Percentiles rank a stretch among this genome's conserved stretches.
Evolutionary conservation across 1,140 invertebrate genomes (phyloP).

Genomic region (Philopotamus ludificatus): DNA sequence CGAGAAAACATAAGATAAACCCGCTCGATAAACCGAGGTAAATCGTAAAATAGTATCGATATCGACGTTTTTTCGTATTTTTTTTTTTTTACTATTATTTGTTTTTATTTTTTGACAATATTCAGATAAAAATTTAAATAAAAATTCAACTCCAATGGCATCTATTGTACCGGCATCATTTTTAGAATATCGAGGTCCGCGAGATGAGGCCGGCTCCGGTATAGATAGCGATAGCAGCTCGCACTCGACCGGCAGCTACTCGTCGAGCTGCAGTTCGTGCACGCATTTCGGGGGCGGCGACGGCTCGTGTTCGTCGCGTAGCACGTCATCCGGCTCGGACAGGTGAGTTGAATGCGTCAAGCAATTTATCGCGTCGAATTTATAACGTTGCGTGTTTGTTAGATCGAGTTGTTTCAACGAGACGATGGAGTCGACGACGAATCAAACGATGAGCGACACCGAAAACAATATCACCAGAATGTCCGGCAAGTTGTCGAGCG

Average conservation of each 20-base stretch:
- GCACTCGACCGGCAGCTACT: conserved; percentile 49
- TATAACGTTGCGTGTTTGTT: neutral
- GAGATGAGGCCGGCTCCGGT: conserved; percentile 52
- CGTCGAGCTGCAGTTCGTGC: conserved; percentile 53
- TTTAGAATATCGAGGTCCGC: conserved; percentile 52
- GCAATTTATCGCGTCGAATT: conserved; percentile 33
- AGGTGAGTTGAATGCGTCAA: conserved; percentile 41
- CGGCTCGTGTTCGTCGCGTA: conserved; percentile 45
- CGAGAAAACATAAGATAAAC: conserved; percentile 47
- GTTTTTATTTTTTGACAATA: conserved; percentile 6
- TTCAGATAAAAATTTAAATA: conserved; percentile 28
- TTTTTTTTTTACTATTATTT: conserved; percentile 10
- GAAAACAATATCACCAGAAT: conserved; percentile 34
- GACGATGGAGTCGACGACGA: conserved; percentile 46
- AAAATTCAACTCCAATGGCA: conserved; percentile 39
- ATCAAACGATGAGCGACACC: conserved; percentile 38
- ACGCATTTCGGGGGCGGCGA: conserved; percentile 49
- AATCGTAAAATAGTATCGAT: neutral
- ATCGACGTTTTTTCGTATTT: too few species aligned
- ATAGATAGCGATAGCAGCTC: conserved; percentile 50
- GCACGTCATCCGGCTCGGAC: conserved; percentile 47
- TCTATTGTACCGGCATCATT: conserved; percentile 51
- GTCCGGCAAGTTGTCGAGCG: conserved; percentile 19
- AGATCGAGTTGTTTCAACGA: conserved; percentile 47
- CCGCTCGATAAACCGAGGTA: conserved; percentile 50